These are phyloP conservation scores for Toxostoma redivivum DNA, from an alignment of 2,113 vertebrate genomes.

Conservation along the genomic window DNA sequence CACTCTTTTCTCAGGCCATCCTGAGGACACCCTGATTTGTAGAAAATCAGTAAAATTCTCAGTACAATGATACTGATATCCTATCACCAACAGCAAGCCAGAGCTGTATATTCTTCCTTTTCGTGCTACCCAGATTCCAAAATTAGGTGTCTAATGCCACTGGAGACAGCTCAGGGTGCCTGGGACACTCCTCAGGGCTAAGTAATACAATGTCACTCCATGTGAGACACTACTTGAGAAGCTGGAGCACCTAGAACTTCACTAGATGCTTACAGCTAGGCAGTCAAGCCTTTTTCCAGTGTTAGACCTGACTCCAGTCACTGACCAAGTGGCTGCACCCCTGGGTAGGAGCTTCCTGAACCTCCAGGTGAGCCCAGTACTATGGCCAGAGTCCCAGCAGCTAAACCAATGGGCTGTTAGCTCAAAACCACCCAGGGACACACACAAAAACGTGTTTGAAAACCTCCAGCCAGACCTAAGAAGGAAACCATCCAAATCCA, in stretches of 20 bases:
- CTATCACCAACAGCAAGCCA: neutral
- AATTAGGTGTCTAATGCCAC: neutral
- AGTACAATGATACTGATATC: neutral
- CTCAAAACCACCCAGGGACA: neutral
- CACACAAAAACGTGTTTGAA: neutral
- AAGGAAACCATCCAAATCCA: neutral
- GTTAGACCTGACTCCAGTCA: neutral
- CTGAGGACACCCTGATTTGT: neutral
- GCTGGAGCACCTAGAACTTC: neutral
- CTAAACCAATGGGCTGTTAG: neutral
- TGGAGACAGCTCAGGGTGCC: neutral
- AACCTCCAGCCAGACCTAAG: neutral
- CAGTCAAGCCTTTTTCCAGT: neutral
- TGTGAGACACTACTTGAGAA: neutral
- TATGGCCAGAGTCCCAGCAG: neutral
- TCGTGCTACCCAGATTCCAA: neutral
- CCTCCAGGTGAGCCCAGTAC: neutral
- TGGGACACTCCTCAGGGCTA: neutral
- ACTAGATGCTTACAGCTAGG: neutral
- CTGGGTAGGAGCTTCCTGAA: neutral
- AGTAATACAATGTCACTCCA: neutral
- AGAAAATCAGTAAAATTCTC: accelerated
- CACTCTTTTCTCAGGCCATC: neutral
- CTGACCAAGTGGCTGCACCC: neutral
- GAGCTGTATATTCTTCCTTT: neutral